Conservation (phyloP, 1,140 invertebrate genomes). For the Melanaphis sacchari region DNA sequence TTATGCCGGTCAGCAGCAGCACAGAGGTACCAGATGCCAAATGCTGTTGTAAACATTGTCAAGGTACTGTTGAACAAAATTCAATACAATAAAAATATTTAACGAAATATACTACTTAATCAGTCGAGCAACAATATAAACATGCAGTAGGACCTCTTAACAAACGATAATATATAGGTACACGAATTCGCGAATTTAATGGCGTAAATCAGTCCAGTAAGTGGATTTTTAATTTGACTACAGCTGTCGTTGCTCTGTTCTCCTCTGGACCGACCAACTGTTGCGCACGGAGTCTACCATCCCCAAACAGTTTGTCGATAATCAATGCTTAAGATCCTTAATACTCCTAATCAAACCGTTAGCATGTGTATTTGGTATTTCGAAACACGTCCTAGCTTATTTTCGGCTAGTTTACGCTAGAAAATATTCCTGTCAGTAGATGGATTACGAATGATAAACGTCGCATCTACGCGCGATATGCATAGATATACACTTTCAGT, state of each 20-base stretch:
- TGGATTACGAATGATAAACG: slow-evolving; percentile 17
- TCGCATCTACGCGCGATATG: neutral
- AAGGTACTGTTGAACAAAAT: slow-evolving; percentile 45
- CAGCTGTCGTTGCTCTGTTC: neutral
- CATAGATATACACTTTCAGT: neutral
- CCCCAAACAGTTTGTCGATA: neutral
- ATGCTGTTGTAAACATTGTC: slow-evolving; percentile 58
- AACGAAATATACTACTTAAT: neutral
- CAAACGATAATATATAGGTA: neutral
- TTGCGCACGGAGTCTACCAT: neutral
- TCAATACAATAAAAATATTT: neutral
- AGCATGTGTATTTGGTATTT: neutral
- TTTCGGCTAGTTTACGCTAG: neutral
- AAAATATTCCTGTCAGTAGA: slow-evolving; percentile 6
- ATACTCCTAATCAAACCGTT: neutral
- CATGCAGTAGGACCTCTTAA: too few species aligned
- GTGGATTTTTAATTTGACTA: neutral
- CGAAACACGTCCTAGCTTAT: neutral
- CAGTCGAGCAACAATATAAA: neutral
- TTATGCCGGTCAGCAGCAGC: slow-evolving; percentile 57
- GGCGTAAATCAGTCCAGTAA: neutral
- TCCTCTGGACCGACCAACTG: neutral
- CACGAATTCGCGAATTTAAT: neutral
- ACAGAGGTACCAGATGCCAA: slow-evolving; percentile 57
- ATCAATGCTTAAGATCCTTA: neutral